Evolutionary conservation across 1,140 invertebrate species (phyloP), one percentile per base, ranked within the genome.

Genomic region (Spodoptera frugiperda): DNA sequence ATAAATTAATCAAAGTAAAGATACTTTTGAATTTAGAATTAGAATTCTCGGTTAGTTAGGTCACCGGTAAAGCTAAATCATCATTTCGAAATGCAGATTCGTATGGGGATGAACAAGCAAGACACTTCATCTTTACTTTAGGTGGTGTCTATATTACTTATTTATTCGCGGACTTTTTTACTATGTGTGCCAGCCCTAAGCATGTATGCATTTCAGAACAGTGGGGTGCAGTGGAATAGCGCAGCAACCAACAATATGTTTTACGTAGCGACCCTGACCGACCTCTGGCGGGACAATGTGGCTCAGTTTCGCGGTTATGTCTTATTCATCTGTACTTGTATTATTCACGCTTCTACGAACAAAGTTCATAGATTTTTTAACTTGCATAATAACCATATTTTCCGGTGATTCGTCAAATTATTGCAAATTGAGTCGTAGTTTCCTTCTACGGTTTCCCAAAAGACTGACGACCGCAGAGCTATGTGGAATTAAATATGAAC

Each of bases 221-320:
- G 25, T 25, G 25, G 25, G 8, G 19, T 57, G 55, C 71, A 59
- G 55, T 73, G 55, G 54, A 61, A 61, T 25, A 44, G 19, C 55
- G 71, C 71, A 49, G 44, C 33, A 49, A 48, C 71, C 61, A 48
- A 46, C 44, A 59, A 59, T 73, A 71, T 51, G 39, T 73, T 73
- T 49, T 4, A 61, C 19, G 44, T n/a, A 15, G 30, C 21, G 21
- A 73, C 55, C 71, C 44, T 73, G 39, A 61, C 44, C 55, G 44
- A 73, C 71, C 71, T 73, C 46, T 33, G 19, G 19, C 21, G 48
- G 44, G 63, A 48, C 63, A 67, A 25, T 14, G 17, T 17, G 14
- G 21, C 33, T 46, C 12, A n/a, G 17, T 46, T 44, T 55, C 11
- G 14, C 53, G 17, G 33, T n/a, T 72, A 59, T 73, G 12, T 59